Evolutionary conservation across 2,113 vertebrate genomes (phyloP), one percentile per base, ranked within the genome.

Genomic region (Hiodon alosoides): DNA sequence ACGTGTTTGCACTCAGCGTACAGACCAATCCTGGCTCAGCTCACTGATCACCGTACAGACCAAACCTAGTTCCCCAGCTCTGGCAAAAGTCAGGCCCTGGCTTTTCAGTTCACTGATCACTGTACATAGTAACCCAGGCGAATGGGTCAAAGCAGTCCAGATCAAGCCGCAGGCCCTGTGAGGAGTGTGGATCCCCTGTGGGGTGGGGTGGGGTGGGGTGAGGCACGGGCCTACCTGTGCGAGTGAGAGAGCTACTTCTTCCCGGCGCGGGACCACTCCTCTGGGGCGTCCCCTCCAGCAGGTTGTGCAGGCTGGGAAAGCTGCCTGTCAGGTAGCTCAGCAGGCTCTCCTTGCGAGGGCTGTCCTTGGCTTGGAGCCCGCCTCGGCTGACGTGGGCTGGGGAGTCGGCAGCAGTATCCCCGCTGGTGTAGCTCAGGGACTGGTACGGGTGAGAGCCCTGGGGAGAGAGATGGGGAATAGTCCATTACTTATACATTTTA

Each of bases 371-470:
- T 7, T 93, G 89, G 80, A 90, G 73, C 55, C 92, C 94, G 0
- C 80, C 83, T 2, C 95, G 93, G 80, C 93, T 91, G 58, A 93
- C 90, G 0, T 99, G 97, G 64, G 96, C 95, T 0, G 97, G 97
- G 10, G 97, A 99, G 85, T 99, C 97, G 0, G 95, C 96, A 51
- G 94, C 97, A 4, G 96, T 99, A 81, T 99, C 97, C 47, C 97
- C 96, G 61, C 97, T 99, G 60, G 95, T 97, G 79, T 98, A 98
- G 86, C 96, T 99, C 83, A 99, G 83, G 10, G 96, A 98, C 76
- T 99, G 97, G 86, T 99, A 99, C 0, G 97, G 97, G 84, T 98
- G 97, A 52, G 95, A 92, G 67, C 97, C 97, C 97, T 99, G 72
- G 58, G 14, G 81, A 76, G 47, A n/a, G 61, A 61, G 67, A 64